These are phyloP conservation scores for Manacus vitellinus DNA, from an alignment of 2,113 vertebrate genomes.

Conservation along the genomic window DNA sequence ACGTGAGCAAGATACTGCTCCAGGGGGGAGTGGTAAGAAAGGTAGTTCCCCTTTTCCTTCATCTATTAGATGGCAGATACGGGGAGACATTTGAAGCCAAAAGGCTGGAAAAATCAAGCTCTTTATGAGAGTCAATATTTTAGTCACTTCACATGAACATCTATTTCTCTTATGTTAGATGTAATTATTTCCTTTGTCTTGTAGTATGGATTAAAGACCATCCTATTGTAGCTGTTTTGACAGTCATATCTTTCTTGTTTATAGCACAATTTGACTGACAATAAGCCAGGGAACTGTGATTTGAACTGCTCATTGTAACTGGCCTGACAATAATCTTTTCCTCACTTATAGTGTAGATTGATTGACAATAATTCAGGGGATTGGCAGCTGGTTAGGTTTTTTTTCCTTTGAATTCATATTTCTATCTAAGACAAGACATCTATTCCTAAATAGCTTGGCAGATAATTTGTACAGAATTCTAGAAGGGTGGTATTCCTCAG, in stretches of 20 bases:
- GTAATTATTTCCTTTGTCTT: not conserved
- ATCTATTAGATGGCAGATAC: not conserved
- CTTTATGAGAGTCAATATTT: not conserved
- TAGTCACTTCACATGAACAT: not conserved
- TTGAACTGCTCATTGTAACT: conserved; percentile 14
- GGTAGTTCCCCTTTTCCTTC: not conserved
- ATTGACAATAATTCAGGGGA: conserved; percentile 21
- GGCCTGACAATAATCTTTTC: conserved; percentile 27
- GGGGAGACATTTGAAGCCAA: not conserved
- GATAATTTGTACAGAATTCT: not conserved
- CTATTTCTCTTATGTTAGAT: not conserved
- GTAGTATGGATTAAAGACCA: not conserved
- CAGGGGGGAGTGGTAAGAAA: not conserved
- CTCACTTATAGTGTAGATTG: not conserved
- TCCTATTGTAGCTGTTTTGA: not conserved
- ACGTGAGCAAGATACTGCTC: not conserved
- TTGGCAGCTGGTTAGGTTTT: conserved; percentile 13
- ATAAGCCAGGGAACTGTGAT: conserved; percentile 1
- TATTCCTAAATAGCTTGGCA: conserved; percentile 5
- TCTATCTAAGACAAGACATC: not conserved
- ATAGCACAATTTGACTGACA: conserved; percentile 25
- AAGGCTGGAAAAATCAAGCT: not conserved
- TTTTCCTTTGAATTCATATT: not conserved
- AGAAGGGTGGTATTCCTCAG: not conserved
- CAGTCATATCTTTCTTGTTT: conserved; percentile 10